Evolutionary conservation across 2,113 vertebrate genomes (phyloP).

Genomic region (Clupea harengus): DNA sequence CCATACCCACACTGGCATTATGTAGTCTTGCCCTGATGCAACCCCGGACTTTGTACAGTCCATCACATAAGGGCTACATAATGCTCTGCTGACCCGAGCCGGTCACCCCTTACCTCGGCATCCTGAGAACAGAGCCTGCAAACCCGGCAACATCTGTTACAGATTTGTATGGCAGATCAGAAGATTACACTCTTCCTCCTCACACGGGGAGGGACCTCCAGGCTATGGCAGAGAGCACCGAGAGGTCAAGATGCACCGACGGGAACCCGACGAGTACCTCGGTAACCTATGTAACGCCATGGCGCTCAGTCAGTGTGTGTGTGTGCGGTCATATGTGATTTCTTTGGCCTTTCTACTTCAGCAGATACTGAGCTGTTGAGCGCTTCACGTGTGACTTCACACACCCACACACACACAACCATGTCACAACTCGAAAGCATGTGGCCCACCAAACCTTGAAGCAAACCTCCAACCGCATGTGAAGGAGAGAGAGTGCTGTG

Average conservation of each 20-base stretch:
- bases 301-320: slow-evolving; percentile 2
- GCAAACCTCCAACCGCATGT: not conserved
- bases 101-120: not conserved
- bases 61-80: not conserved
- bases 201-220: not conserved
- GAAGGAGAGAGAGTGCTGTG: not conserved
- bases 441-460: not conserved
- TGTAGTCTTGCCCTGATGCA: not conserved
- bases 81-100: not conserved
- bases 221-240: not conserved
- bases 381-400: not conserved
- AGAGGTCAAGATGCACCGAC: not conserved
- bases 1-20: not conserved
- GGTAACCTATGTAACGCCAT: not conserved
- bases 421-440: not conserved
- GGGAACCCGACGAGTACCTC: not conserved
- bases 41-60: not conserved
- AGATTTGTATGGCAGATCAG: not conserved
- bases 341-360: not conserved
- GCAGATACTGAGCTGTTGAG: not conserved
- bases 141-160: not conserved
- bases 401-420: not conserved
- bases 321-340: not conserved
- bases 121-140: not conserved
- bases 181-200: not conserved